A percentile compares a stretch with the other conserved stretches of the same genome.
Evolutionary conservation across 1,140 invertebrate genomes (phyloP).

Genomic region (Ridgeia piscesae): DNA sequence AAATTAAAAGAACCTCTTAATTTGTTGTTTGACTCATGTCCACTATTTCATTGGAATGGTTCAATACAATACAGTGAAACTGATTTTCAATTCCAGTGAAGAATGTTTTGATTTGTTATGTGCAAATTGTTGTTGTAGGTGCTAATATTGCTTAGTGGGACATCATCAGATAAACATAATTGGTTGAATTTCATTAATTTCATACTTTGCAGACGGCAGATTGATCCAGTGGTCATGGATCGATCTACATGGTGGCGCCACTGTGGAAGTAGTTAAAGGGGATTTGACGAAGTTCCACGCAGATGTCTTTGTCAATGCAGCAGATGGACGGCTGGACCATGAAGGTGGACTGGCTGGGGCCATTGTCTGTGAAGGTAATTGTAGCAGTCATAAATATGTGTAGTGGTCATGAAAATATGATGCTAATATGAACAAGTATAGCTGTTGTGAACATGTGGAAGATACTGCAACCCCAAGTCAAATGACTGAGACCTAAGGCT

Average conservation of each 20-base stretch:
- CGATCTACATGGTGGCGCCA: constrained; percentile 24
- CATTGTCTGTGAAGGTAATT: not conserved
- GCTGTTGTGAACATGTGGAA: constrained; percentile 4
- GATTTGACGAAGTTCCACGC: constrained; percentile 35
- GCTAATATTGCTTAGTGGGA: not conserved
- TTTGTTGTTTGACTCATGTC: too few species aligned
- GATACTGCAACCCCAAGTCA: too few species aligned
- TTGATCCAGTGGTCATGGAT: not conserved
- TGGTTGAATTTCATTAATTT: not conserved
- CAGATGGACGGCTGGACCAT: constrained; percentile 36
- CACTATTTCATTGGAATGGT: too few species aligned
- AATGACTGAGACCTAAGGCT: too few species aligned
- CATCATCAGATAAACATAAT: not conserved
- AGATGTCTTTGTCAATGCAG: constrained; percentile 38
- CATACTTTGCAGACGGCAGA: not conserved
- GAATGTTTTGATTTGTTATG: too few species aligned
- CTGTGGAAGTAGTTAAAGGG: constrained; percentile 31
- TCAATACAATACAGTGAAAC: too few species aligned
- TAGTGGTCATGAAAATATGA: not conserved
- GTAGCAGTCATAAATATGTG: not conserved
- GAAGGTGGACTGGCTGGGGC: constrained; percentile 21
- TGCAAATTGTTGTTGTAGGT: too few species aligned
- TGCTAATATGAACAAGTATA: not conserved
- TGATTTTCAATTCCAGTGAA: too few species aligned
- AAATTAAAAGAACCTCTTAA: too few species aligned